Conservation (phyloP, 2,113 vertebrate genomes). For the Anser brachyrhynchus region DNA sequence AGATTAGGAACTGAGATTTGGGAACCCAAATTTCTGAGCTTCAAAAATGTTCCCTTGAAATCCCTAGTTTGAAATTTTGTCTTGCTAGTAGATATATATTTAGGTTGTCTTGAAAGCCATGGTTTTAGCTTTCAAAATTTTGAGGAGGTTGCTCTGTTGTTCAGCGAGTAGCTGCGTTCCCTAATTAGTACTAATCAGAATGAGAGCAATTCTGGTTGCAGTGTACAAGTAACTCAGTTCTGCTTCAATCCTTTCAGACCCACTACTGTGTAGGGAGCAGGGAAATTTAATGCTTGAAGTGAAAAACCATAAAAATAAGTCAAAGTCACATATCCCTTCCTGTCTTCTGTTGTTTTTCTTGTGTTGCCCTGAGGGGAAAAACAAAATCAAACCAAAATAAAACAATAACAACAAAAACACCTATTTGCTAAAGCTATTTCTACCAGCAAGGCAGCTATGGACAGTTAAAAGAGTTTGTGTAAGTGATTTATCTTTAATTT, state of each 20-base stretch:
- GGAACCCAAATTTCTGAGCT: background rate
- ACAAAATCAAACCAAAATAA: background rate
- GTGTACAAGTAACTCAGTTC: background rate
- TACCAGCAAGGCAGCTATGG: background rate
- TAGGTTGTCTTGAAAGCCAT: background rate
- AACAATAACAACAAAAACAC: no score
- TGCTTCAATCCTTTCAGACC: background rate
- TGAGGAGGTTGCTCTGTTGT: background rate
- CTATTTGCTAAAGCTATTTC: background rate
- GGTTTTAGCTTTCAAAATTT: background rate
- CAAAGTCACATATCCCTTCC: background rate
- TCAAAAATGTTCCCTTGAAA: background rate
- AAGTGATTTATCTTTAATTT: slow-evolving; percentile 5
- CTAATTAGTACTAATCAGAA: background rate
- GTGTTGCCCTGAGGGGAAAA: background rate
- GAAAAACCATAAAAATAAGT: background rate
- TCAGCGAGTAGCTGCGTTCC: background rate
- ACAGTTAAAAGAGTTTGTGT: background rate
- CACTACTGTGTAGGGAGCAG: background rate
- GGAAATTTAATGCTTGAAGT: background rate
- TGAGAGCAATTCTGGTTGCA: background rate
- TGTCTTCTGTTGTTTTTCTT: background rate
- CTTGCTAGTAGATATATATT: background rate
- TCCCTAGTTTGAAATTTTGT: background rate
- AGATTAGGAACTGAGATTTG: background rate